Evolutionary conservation across 2,888 invertebrate species (phyloP).

Genomic region (Epinotia demarniana): DNA sequence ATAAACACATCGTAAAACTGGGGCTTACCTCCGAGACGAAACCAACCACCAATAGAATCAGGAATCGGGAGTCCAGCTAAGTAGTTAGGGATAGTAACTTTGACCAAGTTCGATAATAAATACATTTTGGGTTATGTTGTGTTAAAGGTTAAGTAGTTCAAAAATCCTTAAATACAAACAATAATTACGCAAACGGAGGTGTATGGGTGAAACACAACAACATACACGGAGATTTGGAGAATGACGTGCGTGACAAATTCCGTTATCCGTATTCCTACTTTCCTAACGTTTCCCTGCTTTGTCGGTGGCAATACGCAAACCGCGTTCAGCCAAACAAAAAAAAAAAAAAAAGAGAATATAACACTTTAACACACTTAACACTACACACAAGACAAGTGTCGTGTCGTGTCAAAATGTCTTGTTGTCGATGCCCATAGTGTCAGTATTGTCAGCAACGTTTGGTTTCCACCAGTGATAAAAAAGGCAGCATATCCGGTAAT

Average conservation of each 20-base stretch:
- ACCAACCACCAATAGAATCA: slow-evolving; percentile 93
- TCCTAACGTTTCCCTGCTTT: no score
- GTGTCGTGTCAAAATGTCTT: slow-evolving; percentile 3
- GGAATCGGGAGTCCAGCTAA: slow-evolving; percentile 93
- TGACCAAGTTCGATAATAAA: slow-evolving; percentile 89
- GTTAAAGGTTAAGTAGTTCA: background rate
- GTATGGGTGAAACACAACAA: slow-evolving; percentile 9
- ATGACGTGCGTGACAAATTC: background rate
- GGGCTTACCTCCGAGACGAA: slow-evolving; percentile 89
- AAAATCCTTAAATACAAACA: background rate
- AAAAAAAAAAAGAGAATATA: no score
- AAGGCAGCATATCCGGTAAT: no score
- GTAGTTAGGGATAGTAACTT: slow-evolving; percentile 93
- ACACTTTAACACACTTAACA: no score
- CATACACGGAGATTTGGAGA: background rate
- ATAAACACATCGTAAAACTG: background rate
- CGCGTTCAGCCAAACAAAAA: no score
- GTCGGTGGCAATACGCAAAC: no score
- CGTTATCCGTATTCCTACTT: no score
- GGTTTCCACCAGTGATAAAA: background rate
- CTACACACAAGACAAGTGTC: no score
- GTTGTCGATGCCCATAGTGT: background rate
- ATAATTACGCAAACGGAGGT: slow-evolving; percentile 34
- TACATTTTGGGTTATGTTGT: slow-evolving; percentile 86
- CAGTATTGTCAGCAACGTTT: slow-evolving; percentile 10